Percentiles rank a stretch among this genome's conserved stretches.
phyloP scores from a whole-genome alignment of 2,888 invertebrate species.

The Acleris holmiana region DNA sequence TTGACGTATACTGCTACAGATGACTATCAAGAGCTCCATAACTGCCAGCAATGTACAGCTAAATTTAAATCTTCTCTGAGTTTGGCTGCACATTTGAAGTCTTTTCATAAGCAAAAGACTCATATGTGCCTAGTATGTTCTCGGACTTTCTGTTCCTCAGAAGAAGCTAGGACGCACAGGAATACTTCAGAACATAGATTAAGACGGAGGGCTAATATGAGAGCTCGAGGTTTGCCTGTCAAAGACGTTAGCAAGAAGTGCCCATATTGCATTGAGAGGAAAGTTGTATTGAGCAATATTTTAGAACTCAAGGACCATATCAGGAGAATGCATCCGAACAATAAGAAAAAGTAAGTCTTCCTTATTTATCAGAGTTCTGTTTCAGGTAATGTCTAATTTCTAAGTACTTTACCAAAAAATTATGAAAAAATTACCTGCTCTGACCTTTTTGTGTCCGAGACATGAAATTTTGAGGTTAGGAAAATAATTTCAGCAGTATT shows the following conservation, averaged over 20 bases:
- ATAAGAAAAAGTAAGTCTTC: constrained; percentile 84
- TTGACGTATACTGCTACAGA: constrained; percentile 84
- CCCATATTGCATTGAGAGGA: constrained; percentile 82
- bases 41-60: constrained; percentile 85
- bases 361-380: too few relatives aligned
- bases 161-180: constrained; percentile 87
- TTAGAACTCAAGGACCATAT: constrained; percentile 86
- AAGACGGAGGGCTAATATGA: constrained; percentile 73
- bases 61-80: constrained; percentile 86
- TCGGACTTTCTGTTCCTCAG: constrained; percentile 84
- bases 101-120: constrained; percentile 83
- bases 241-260: constrained; percentile 82
- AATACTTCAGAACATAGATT: constrained; percentile 87
- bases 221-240: constrained; percentile 61
- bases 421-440: too few relatives aligned
- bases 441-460: too few relatives aligned
- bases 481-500: too few relatives aligned
- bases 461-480: too few relatives aligned
- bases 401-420: too few relatives aligned
- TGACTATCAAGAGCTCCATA: constrained; percentile 86
- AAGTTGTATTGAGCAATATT: constrained; percentile 76
- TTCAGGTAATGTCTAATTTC: too few relatives aligned
- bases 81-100: constrained; percentile 87
- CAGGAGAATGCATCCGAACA: constrained; percentile 84
- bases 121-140: constrained; percentile 89